Conservation (phyloP, 2,888 invertebrate species). For the Drosophila percnosoma region DNA sequence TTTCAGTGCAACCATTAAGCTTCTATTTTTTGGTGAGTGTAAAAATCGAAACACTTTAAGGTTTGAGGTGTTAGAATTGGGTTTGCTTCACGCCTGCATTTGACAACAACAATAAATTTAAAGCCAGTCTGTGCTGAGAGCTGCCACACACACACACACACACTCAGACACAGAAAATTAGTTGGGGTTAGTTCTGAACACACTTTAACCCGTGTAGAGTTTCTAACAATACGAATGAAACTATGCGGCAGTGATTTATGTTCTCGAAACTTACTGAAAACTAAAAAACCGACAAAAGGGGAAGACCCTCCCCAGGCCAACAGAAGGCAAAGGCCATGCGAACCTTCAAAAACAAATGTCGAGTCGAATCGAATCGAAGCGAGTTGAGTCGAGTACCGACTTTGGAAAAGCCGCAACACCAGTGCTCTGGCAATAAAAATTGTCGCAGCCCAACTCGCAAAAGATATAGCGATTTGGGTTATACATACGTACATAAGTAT, state of each 20-base stretch:
- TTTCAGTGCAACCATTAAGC: background rate
- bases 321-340: slow-evolving; percentile 52
- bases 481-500: slow-evolving; percentile 10
- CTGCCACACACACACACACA: slow-evolving; percentile 22
- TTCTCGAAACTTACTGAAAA: slow-evolving; percentile 49
- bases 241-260: slow-evolving; percentile 64
- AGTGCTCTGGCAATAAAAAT: slow-evolving; percentile 56
- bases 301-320: slow-evolving; percentile 12
- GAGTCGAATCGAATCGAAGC: slow-evolving; percentile 13
- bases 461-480: slow-evolving; percentile 42
- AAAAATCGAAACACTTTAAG: background rate
- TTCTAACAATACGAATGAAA: slow-evolving; percentile 12
- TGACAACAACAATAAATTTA: slow-evolving; percentile 72
- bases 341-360: slow-evolving; percentile 72
- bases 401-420: slow-evolving; percentile 57
- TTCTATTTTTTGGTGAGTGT: background rate
- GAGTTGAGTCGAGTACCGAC: slow-evolving; percentile 10
- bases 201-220: slow-evolving; percentile 27
- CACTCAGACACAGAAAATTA: slow-evolving; percentile 36
- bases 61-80: slow-evolving; percentile 23
- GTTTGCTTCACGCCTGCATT: slow-evolving; percentile 53
- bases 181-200: slow-evolving; percentile 35
- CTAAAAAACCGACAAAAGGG: slow-evolving; percentile 17
- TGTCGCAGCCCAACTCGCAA: slow-evolving; percentile 36
- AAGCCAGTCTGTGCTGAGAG: slow-evolving; percentile 56